Base-by-base conservation (phyloP, 2,888 invertebrate genomes). In the Amblyjoppa proteus region DNA sequence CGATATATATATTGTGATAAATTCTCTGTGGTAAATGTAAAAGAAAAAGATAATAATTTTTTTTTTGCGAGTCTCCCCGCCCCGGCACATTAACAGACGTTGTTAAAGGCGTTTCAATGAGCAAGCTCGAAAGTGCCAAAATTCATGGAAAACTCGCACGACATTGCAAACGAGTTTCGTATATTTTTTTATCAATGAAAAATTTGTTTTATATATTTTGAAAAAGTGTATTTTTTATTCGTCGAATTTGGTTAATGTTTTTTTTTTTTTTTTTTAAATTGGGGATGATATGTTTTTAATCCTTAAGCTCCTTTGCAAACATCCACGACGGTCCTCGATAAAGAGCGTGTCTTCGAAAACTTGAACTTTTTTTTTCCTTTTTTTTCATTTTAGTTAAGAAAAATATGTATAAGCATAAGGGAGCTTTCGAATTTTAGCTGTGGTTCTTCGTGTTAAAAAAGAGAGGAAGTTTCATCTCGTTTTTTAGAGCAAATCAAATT, bases 1-100 rank as follows among this genome's bases (percentile, higher is more conserved):
- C 56, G 86, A 83, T 86, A 87, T 89, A 87, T 89, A 28, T 58
- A 58, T 58, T 89, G 89, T 89, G 89, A 90, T 90, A 88, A 88
- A 90, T 86, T 87, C 87, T 84, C 85, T 76, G 79, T 75, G 82
- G 76, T 25, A 76, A 76, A n/a, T 56, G 45, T 20, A 7, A 71
- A 31, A 45, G 49, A 68, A 68, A 41, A 9, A 11, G 1, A 4
- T 6, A 53, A 9, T 9, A 9, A 9, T 38, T 38, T 53, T 71
- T 31, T 49, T 70, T 70, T 61, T 78, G 58, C 70, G 38, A 66
- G 66, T 74, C 11, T 58, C 28, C 25, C 58, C 58, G 20, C 71
- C 61, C 71, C 66, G 25, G 76, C 78, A 79, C 58, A 82, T 83
- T 71, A 69, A 77, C 76, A 74, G 53, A 66, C 79, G 70, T 73